Evolutionary conservation across 1,140 invertebrate species (phyloP), one percentile per base, ranked within the genome.

Genomic region (Aphidius gifuensis): DNA sequence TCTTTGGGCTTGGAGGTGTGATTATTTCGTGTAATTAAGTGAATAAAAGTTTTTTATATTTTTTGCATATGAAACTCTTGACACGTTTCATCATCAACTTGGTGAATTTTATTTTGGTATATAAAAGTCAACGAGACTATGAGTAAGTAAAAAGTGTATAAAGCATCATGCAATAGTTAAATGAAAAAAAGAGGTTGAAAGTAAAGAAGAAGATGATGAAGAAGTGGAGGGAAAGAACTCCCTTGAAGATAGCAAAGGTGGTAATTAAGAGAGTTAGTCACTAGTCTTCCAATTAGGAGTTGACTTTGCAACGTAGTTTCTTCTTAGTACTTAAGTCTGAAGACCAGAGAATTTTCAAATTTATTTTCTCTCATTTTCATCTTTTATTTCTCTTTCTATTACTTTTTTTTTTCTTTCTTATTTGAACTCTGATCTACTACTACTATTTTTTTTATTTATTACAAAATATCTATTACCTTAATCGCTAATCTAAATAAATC

Each of bases 201-300:
- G 44, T 46, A 32, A 59, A 11, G n/a, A 21, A 32, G 45, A 6
- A 45, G 40, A 48, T 42, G 51, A 46, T 16, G 55, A 58, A 9
- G 38, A 9, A 42, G 43, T 38, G 45, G 58, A 60, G 45, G 45
- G 16, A 16, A 16, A 16, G 16, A 48, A 62, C 46, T 45, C 46
- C 43, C 60, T 47, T 48, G 42, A 39, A 76, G 75, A 75, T 74
- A 78, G 69, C 67, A 64, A 71, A 79, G 76, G 74, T 74, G 75
- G 77, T 80, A 80, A 80, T 80, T 80, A 79, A 80, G 77, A 79
- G 78, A 80, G 79, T 80, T 80, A 79, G 78, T 79, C 79, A 77
- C 75, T 71, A 74, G 77, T 78, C 75, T 79, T 71, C 76, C 77
- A 80, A 80, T 80, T 80, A 80, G 76, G 75, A 74, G 72, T 69